Conservation (phyloP, 2,797 vertebrate genomes). For the Zalophus californianus region DNA sequence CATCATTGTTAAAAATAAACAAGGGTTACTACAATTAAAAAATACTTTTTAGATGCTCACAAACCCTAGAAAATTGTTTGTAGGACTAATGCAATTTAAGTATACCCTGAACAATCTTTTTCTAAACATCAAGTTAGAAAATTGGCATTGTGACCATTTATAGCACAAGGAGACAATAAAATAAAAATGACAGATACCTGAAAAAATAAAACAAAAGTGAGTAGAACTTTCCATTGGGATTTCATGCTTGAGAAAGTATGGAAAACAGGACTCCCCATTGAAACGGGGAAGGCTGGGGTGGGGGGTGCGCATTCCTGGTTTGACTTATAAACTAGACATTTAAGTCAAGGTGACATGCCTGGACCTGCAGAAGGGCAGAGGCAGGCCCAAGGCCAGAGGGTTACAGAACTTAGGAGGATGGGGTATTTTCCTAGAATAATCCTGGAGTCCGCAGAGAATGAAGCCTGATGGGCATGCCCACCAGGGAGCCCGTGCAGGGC, state of each 20-base stretch:
- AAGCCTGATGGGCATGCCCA: neutral
- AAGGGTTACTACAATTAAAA: neutral
- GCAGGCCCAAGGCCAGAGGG: neutral
- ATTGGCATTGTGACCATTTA: neutral
- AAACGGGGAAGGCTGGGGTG: neutral
- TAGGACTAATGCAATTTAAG: neutral
- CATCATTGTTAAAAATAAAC: neutral
- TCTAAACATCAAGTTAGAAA: neutral
- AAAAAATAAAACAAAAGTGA: neutral
- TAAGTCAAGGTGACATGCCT: neutral
- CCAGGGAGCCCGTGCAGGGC: rapidly evolving
- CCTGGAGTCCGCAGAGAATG: neutral
- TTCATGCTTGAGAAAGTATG: too few relatives aligned
- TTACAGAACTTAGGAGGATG: neutral
- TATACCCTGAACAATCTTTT: neutral
- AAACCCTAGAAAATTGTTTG: neutral
- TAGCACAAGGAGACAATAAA: neutral
- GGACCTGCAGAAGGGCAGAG: neutral
- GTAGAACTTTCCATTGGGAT: neutral
- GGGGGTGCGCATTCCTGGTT: neutral
- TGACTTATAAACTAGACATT: neutral
- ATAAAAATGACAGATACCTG: neutral
- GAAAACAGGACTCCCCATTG: rapidly evolving
- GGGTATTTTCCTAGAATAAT: neutral
- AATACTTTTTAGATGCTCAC: neutral